These are phyloP conservation scores for Leptura quadrifasciata DNA, from an alignment of 2,888 invertebrate genomes.

Conservation along the genomic window DNA sequence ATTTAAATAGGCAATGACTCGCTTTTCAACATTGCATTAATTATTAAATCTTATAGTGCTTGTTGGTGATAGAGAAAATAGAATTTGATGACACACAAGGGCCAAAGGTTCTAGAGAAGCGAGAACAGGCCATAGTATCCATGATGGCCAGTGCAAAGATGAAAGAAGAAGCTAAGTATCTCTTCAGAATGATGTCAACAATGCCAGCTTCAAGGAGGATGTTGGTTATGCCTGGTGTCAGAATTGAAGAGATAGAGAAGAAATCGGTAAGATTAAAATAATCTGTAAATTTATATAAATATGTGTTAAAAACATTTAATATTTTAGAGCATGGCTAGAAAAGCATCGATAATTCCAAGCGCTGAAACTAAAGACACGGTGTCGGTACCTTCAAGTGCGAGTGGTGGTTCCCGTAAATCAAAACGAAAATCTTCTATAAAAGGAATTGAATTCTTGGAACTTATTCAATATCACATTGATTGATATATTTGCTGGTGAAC, in stretches of 20 bases:
- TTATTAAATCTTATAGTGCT: constrained; percentile 55
- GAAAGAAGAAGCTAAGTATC: constrained; percentile 71
- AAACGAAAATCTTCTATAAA: constrained; percentile 16
- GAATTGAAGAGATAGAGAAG: constrained; percentile 40
- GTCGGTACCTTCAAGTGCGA: no score
- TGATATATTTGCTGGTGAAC: background rate
- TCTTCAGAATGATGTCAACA: constrained; percentile 73
- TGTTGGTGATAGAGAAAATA: constrained; percentile 70
- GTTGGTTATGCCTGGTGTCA: constrained; percentile 74
- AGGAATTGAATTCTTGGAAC: constrained; percentile 49
- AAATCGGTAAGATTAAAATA: constrained; percentile 15
- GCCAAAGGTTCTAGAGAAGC: constrained; percentile 69
- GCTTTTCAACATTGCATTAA: background rate
- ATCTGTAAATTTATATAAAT: background rate
- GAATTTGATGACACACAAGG: constrained; percentile 69
- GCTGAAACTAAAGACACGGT: no score
- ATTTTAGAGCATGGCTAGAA: background rate
- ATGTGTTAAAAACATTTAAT: background rate
- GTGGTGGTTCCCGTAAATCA: background rate
- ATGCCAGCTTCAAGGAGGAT: constrained; percentile 73
- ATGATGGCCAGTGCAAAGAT: constrained; percentile 71
- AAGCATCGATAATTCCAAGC: constrained; percentile 18
- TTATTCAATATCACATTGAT: constrained; percentile 48
- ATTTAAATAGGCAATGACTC: no score
- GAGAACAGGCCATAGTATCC: constrained; percentile 72